Conservation (phyloP, 2,888 invertebrate genomes). For the Clistopyga incitator region DNA sequence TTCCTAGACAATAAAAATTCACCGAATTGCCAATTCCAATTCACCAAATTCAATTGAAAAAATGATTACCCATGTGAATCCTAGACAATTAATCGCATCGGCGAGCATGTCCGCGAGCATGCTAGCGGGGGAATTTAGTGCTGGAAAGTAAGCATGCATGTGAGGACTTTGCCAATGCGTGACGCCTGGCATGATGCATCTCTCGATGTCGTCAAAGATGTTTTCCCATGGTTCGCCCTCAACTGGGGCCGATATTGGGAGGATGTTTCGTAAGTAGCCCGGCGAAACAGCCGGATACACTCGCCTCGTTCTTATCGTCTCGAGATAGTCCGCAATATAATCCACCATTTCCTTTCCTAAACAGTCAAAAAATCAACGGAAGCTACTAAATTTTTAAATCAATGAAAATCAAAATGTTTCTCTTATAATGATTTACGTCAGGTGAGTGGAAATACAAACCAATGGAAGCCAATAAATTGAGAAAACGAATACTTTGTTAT, state of each 20-base stretch:
- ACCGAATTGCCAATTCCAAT: no score
- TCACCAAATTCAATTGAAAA: no score
- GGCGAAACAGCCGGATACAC: constrained; percentile 98
- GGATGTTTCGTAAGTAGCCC: constrained; percentile 94
- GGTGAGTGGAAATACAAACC: neutral
- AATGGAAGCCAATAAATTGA: neutral
- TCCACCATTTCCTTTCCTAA: constrained; percentile 99
- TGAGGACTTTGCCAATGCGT: constrained; percentile 99
- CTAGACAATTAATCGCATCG: constrained; percentile 96
- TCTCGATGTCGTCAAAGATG: constrained; percentile 96
- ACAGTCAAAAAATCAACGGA: neutral
- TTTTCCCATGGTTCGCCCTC: constrained; percentile 95
- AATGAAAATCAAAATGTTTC: neutral
- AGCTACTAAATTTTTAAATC: no score
- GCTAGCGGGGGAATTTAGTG: constrained; percentile 96
- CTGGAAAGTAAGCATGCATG: constrained; percentile 99
- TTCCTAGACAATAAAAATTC: no score
- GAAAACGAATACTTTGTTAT: neutral
- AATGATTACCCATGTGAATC: constrained; percentile 96
- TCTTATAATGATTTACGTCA: neutral
- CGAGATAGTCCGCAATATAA: constrained; percentile 98
- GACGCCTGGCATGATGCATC: constrained; percentile 98
- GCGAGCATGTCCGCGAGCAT: constrained; percentile 98
- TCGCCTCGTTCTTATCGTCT: constrained; percentile 93
- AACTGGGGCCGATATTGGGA: constrained; percentile 95